phyloP scores from a whole-genome alignment of 2,797 vertebrate species.

The Gadopsis bispinosus region DNA sequence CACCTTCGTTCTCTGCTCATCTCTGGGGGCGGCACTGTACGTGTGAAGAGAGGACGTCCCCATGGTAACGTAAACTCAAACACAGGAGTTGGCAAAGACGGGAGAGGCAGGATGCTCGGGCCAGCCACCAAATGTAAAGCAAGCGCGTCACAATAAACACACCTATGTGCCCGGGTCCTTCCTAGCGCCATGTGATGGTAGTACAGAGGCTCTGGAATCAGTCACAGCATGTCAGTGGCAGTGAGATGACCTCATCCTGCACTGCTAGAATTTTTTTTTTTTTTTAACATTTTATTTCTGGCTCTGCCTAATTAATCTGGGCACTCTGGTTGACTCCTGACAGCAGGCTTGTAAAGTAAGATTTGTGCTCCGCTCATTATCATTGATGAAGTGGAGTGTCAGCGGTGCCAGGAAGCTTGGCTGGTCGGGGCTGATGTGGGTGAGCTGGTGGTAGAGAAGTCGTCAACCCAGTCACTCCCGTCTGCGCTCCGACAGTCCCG shows the following conservation, averaged over 20 bases:
- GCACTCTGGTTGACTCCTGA: conserved; percentile 79
- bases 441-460: conserved; percentile 75
- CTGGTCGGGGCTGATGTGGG: conserved; percentile 76
- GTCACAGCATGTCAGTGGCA: conserved; percentile 56
- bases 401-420: conserved; percentile 73
- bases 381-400: conserved; percentile 84
- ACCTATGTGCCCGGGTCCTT: conserved; percentile 26
- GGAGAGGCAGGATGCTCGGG: conserved; percentile 33
- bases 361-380: conserved; percentile 84
- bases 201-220: conserved; percentile 58
- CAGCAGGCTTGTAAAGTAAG: conserved; percentile 84
- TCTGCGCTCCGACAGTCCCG: conserved; percentile 68
- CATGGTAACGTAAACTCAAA: conserved; percentile 64
- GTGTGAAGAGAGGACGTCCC: conserved; percentile 52
- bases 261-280: conserved; percentile 20
- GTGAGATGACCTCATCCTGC: conserved; percentile 74
- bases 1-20: conserved; percentile 42
- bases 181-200: conserved; percentile 21
- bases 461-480: conserved; percentile 75
- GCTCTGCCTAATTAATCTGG: conserved; percentile 82
- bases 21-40: conserved; percentile 29
- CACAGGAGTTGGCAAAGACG: conserved; percentile 40
- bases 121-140: conserved; percentile 56
- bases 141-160: conserved; percentile 49
- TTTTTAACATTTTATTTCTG: conserved; percentile 70